Conservation (phyloP, 2,888 invertebrate species). For the Amorpha juglandis region DNA sequence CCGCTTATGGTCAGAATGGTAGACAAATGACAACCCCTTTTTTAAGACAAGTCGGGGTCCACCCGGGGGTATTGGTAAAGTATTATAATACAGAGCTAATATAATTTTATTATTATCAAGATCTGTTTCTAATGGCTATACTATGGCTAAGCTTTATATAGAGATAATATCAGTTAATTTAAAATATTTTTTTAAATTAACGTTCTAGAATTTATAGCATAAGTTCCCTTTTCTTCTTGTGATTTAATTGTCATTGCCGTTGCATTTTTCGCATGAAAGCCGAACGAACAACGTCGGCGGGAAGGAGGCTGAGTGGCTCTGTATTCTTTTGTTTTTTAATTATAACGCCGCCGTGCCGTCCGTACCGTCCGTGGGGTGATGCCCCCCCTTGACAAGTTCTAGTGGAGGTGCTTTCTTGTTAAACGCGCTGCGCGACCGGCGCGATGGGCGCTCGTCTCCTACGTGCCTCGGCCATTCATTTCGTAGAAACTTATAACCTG, state of each 20-base stretch:
- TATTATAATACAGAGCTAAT: too few species aligned
- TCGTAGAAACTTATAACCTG: conserved; percentile 84
- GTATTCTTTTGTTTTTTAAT: conserved; percentile 85
- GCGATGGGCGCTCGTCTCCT: conserved; percentile 74
- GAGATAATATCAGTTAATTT: not conserved
- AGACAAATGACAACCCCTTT: too few species aligned
- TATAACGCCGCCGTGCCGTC: conserved; percentile 76
- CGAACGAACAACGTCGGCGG: conserved; percentile 63
- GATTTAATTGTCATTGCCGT: conserved; percentile 60
- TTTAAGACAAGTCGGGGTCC: too few species aligned
- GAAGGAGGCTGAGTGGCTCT: conserved; percentile 79
- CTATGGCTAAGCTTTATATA: not conserved
- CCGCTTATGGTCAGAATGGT: too few species aligned
- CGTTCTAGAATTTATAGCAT: conserved; percentile 9
- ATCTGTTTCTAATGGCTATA: not conserved
- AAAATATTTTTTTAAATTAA: conserved; percentile 4
- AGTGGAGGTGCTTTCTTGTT: conserved; percentile 82
- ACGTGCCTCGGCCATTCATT: conserved; percentile 83
- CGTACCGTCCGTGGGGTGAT: conserved; percentile 71
- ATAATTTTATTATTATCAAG: not conserved
- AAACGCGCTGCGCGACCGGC: conserved; percentile 48
- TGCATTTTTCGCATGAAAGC: conserved; percentile 78
- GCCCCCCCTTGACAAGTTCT: conserved; percentile 68
- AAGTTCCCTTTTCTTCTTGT: conserved; percentile 24
- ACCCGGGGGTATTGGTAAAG: too few species aligned